A percentile compares a stretch with the other conserved stretches of the same genome.
Conservation (phyloP, 2,113 vertebrate species). For the Petaurus breviceps region DNA sequence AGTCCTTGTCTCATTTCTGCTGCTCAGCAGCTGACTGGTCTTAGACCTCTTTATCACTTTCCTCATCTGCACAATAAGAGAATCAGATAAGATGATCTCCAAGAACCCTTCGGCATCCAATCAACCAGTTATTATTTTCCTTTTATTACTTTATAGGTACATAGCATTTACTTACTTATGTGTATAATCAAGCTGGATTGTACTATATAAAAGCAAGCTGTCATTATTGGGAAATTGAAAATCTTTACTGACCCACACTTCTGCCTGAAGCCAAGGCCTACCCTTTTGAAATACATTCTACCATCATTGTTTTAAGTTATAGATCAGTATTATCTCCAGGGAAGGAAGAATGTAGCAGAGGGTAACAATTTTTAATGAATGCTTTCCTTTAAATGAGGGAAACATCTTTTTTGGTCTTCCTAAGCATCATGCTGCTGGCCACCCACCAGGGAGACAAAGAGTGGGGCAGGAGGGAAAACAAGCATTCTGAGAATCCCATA, state of each 20-base stretch:
- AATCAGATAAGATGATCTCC: background rate
- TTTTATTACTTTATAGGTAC: background rate
- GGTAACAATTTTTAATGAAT: background rate
- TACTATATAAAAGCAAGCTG: background rate
- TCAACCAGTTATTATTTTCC: background rate
- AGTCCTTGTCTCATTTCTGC: background rate
- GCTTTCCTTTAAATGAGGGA: background rate
- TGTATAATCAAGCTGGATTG: background rate
- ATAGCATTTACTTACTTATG: background rate
- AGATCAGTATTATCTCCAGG: background rate
- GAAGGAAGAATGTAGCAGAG: background rate
- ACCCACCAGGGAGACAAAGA: background rate
- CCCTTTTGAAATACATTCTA: background rate
- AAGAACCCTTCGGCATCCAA: background rate
- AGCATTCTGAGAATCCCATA: background rate
- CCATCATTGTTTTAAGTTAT: background rate
- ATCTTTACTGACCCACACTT: background rate
- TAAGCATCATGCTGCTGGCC: background rate
- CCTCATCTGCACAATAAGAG: background rate
- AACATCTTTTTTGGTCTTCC: background rate
- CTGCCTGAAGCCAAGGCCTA: background rate
- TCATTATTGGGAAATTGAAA: background rate
- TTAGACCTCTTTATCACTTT: background rate
- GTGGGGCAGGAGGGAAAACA: background rate
- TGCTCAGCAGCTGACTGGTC: background rate